Evolutionary conservation across 2,797 vertebrate genomes (phyloP), one percentile per base, ranked within the genome.

Genomic region (Sebastes hubbsi): DNA sequence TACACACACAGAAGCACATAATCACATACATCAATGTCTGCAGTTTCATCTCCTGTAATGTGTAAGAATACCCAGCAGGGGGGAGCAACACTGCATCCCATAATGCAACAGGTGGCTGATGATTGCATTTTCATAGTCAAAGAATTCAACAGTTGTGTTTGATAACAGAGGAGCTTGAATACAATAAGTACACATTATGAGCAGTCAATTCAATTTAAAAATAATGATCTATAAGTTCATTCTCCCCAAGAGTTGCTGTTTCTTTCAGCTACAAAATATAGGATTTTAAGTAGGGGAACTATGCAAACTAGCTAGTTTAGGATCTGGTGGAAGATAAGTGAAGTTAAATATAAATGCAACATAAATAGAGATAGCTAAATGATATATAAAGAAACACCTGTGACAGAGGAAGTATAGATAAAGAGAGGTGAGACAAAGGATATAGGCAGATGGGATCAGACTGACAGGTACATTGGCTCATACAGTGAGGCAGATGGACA

Each of bases 21-120:
- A 55, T 1, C 52, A 54, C n/a, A 24, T 24, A 24, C 38, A 42
- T 27, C 4, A 27, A 4, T 27, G 25, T 27, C 25, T 27, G 25
- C 25, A 27, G 25, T 27, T 27, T 27, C 4, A 27, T 27, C 25
- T 27, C 25, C 25, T 27, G 42, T 78, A 82, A 76, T 81, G 58
- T 75, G 10, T 24, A 2, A 5, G 4, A 24, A 34, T 18, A 13
- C 1, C 80, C 93, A 88, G 75, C 69, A 94, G 93, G 55, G 87
- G 91, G 91, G 30, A 79, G 74, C 87, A 87, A 72, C 24, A 52
- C 10, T 2, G n/a, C 30, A 22, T 58, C 18, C 30, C 32, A 74
- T 1, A 8, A 27, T 60, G 71, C 81, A 88, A 90, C 82, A 89
- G 76, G 74, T 88, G 64, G 74, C 11, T 12, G 36, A 13, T 0